A percentile compares a stretch with the other conserved stretches of the same genome.
Evolutionary conservation across 2,113 vertebrate genomes (phyloP).

Genomic region (Thomomys bottae): DNA sequence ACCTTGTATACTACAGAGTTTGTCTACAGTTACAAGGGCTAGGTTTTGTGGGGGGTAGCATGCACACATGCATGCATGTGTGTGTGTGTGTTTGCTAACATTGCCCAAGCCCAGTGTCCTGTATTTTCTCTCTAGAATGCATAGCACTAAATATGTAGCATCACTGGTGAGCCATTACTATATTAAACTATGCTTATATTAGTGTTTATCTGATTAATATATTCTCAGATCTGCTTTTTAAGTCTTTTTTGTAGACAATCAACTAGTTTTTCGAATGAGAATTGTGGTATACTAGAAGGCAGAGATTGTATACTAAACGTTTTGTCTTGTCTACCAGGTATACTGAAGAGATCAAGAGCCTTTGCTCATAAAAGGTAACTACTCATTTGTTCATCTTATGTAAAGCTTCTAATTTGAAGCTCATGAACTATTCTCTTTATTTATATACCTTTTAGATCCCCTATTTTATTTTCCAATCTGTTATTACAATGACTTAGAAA

Average conservation of each 20-base stretch:
- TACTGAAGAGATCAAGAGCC: not conserved
- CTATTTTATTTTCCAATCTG: not conserved
- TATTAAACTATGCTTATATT: not conserved
- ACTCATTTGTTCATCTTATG: not conserved
- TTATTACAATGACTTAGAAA: not conserved
- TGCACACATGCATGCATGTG: too few relatives aligned
- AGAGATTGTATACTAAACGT: not conserved
- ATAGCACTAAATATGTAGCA: not conserved
- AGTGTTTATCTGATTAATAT: not conserved
- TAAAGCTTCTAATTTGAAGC: not conserved
- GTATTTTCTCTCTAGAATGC: not conserved
- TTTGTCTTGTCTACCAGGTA: not conserved
- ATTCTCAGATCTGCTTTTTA: constrained; percentile 2
- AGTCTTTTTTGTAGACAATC: not conserved
- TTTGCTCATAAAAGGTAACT: not conserved
- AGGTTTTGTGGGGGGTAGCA: too few relatives aligned
- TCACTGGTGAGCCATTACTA: not conserved
- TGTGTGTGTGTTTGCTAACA: constrained; percentile 1
- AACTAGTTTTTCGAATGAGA: not conserved
- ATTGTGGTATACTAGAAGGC: not conserved
- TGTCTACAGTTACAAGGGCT: not conserved
- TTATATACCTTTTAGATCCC: not conserved
- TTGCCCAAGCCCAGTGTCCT: not conserved
- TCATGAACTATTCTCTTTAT: not conserved
- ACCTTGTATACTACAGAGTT: not conserved